phyloP scores from a whole-genome alignment of 1,140 invertebrate genomes.

The Paracyclopina nana region DNA sequence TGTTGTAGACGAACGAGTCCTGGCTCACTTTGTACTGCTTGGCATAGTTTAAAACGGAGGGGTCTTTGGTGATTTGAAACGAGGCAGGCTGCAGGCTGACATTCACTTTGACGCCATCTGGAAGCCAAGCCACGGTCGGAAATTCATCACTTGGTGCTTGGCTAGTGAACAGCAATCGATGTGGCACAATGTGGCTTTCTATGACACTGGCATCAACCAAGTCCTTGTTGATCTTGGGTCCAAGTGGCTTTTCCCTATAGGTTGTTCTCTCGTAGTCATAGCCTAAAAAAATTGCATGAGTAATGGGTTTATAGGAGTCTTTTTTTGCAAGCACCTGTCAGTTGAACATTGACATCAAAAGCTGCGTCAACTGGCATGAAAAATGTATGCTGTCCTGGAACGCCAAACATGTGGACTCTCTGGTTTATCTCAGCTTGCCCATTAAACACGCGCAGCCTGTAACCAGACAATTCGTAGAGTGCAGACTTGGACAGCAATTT shows the following conservation, averaged over 20 bases:
- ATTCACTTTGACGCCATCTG: slow-evolving; percentile 4
- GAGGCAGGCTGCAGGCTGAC: neutral
- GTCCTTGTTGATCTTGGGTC: neutral
- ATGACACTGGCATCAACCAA: slow-evolving; percentile 3
- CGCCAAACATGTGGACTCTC: slow-evolving; percentile 49
- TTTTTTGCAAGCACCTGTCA: no score
- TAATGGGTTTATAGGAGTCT: no score
- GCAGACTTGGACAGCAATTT: slow-evolving; percentile 16
- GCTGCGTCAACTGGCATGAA: slow-evolving; percentile 75
- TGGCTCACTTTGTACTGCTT: no score
- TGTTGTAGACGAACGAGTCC: neutral
- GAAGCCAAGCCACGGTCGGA: slow-evolving; percentile 8
- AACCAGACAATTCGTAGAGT: slow-evolving; percentile 14
- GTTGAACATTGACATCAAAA: slow-evolving; percentile 41
- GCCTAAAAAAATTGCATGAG: no score
- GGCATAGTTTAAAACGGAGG: no score
- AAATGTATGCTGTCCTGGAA: slow-evolving; percentile 57
- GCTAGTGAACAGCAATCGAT: neutral
- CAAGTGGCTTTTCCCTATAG: neutral
- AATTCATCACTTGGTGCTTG: slow-evolving; percentile 1
- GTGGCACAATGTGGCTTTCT: slow-evolving; percentile 2
- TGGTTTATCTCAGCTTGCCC: slow-evolving; percentile 43
- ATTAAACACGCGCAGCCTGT: slow-evolving; percentile 31
- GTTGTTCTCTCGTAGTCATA: slow-evolving; percentile 11
- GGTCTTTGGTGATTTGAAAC: neutral